A percentile compares a stretch with the other conserved stretches of the same genome.
phyloP scores from a whole-genome alignment of 1,140 invertebrate species.

The Phortica variegata region DNA sequence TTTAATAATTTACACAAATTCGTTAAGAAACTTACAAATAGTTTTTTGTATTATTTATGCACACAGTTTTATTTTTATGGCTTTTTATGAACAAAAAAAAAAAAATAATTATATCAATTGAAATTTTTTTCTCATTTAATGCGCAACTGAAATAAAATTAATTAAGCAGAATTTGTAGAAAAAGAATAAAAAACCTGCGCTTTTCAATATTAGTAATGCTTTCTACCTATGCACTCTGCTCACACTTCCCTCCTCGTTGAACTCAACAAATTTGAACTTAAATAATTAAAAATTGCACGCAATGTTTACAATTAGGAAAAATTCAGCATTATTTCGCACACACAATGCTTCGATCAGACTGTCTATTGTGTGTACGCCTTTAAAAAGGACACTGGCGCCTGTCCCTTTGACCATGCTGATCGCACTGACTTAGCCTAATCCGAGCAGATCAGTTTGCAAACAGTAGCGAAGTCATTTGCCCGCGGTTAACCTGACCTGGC shows the following conservation, averaged over 20 bases:
- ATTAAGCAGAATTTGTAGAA: too few species aligned
- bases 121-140: slow-evolving; percentile 17
- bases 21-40: background rate
- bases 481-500: too few species aligned
- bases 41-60: slow-evolving; percentile 12
- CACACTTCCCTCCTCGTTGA: slow-evolving; percentile 6
- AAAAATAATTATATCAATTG: too few species aligned
- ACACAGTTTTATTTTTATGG: slow-evolving; percentile 36
- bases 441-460: too few species aligned
- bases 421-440: too few species aligned
- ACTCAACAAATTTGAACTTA: slow-evolving; percentile 36
- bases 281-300: slow-evolving; percentile 57
- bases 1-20: slow-evolving; percentile 1
- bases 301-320: slow-evolving; percentile 54
- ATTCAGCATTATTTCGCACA: too few species aligned
- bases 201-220: slow-evolving; percentile 13
- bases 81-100: slow-evolving; percentile 46
- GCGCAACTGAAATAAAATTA: slow-evolving; percentile 45
- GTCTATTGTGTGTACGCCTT: too few species aligned
- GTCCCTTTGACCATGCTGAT: too few species aligned
- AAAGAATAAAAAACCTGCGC: slow-evolving; percentile 34
- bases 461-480: too few species aligned
- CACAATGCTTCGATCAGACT: too few species aligned
- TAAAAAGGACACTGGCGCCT: too few species aligned
- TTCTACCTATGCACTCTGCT: background rate